These are phyloP conservation scores for Turritopsis rubra DNA, from an alignment of 30 jellyfish, hydroid and myxozoan species.

Conservation along the genomic window DNA sequence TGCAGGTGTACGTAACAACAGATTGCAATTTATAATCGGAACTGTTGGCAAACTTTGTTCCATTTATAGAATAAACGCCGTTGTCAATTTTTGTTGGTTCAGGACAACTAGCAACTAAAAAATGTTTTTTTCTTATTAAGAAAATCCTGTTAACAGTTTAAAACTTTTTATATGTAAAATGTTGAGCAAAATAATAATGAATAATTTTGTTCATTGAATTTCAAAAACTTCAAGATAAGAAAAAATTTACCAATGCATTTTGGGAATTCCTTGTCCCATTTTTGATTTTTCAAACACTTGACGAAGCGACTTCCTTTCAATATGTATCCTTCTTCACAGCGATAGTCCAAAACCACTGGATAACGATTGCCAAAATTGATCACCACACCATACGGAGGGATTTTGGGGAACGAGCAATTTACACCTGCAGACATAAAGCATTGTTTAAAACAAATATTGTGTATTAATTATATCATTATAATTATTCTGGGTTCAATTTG, in stretches of 20 bases:
- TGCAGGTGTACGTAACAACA: conserved; percentile 35
- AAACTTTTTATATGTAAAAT: too few relatives aligned
- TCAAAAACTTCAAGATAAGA: too few relatives aligned
- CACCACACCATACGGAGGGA: conserved; percentile 19
- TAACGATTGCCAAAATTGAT: conserved; percentile 45
- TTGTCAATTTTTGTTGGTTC: conserved; percentile 40
- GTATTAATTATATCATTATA: not conserved
- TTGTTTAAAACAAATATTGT: not conserved
- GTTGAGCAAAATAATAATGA: too few relatives aligned
- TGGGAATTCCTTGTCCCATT: conserved; percentile 51
- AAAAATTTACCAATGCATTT: conserved; percentile 50
- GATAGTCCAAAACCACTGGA: conserved; percentile 39
- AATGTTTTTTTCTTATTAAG: not conserved
- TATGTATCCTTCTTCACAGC: conserved; percentile 47
- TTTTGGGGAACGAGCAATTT: conserved; percentile 23
- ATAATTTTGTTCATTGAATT: too few relatives aligned
- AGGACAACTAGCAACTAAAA: conserved; percentile 56
- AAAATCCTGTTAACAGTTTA: too few relatives aligned
- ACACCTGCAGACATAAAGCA: conserved; percentile 11
- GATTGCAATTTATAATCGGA: conserved; percentile 24
- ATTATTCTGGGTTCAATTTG: not conserved
- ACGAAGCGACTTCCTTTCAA: conserved; percentile 37
- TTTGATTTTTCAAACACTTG: conserved; percentile 49
- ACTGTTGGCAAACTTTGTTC: conserved; percentile 13
- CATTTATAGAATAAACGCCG: conserved; percentile 27